phyloP scores from a whole-genome alignment of 92 coral and sea anemone species.

The Palythoa heliodiscus region DNA sequence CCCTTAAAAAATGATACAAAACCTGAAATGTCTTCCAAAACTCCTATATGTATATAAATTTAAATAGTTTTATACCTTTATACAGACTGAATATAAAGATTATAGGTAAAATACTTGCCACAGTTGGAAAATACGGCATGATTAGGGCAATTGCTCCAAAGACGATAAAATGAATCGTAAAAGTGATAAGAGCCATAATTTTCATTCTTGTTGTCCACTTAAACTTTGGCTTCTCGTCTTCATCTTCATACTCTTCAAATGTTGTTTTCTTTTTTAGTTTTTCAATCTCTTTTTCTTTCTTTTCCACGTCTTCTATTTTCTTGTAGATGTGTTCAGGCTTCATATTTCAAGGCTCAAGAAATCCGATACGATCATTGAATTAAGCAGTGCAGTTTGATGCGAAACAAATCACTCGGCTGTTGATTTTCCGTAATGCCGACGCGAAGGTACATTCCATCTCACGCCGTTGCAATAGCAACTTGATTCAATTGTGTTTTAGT shows the following conservation, averaged over 20 bases:
- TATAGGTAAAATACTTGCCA: slow-evolving; percentile 13
- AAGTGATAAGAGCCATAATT: slow-evolving; percentile 3
- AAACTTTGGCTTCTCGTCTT: background rate
- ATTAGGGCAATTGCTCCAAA: slow-evolving; percentile 38
- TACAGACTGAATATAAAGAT: no score
- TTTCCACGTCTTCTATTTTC: slow-evolving; percentile 7
- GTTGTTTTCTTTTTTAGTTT: slow-evolving; percentile 6
- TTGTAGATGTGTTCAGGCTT: background rate
- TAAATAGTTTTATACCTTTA: no score
- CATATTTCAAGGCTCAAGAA: background rate
- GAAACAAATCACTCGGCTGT: background rate
- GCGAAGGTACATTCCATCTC: background rate
- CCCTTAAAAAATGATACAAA: no score
- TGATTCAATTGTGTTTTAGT: background rate
- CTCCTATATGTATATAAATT: no score
- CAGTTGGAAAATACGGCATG: slow-evolving; percentile 40
- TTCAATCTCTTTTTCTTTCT: background rate
- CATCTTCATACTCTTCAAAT: background rate
- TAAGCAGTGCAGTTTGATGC: background rate
- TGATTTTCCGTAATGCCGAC: background rate
- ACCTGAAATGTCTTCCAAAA: no score
- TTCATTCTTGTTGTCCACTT: slow-evolving; percentile 43
- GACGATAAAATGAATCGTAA: slow-evolving; percentile 32
- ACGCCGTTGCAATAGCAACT: background rate
- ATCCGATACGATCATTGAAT: background rate